Evolutionary conservation across 2,113 vertebrate species (phyloP).

Genomic region (Sitta europaea): DNA sequence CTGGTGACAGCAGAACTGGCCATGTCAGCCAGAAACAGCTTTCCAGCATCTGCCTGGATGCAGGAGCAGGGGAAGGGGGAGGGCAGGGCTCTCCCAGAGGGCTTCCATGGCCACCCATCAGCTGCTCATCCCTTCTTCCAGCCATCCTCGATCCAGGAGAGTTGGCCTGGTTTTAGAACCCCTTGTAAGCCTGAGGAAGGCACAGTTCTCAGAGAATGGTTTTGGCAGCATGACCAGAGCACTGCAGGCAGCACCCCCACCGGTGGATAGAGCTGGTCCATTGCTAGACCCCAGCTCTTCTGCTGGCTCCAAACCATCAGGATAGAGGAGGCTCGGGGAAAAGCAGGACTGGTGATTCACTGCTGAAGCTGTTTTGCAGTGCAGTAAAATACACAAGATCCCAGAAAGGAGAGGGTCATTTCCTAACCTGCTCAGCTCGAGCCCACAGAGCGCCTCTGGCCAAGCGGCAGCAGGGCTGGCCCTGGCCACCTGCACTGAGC

Average conservation of each 20-base stretch:
- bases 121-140: background rate
- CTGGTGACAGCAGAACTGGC: background rate
- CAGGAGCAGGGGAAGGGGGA: fast-evolving
- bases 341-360: background rate
- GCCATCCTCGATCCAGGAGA: background rate
- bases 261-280: background rate
- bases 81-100: background rate
- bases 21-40: background rate
- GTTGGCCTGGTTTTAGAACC: background rate
- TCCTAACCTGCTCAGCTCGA: background rate
- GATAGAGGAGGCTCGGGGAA: background rate
- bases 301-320: background rate
- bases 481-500: fast-evolving
- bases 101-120: background rate
- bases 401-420: fast-evolving
- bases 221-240: background rate
- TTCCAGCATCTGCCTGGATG: too few species aligned
- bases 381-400: background rate
- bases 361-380: background rate
- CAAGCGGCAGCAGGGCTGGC: background rate
- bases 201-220: background rate
- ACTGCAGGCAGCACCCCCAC: too few species aligned
- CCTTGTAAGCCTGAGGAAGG: background rate
- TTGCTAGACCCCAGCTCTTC: fast-evolving
- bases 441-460: background rate